These are phyloP conservation scores for Scolanthus callimorphus DNA, from an alignment of 92 coral and sea anemone genomes.

Conservation along the genomic window DNA sequence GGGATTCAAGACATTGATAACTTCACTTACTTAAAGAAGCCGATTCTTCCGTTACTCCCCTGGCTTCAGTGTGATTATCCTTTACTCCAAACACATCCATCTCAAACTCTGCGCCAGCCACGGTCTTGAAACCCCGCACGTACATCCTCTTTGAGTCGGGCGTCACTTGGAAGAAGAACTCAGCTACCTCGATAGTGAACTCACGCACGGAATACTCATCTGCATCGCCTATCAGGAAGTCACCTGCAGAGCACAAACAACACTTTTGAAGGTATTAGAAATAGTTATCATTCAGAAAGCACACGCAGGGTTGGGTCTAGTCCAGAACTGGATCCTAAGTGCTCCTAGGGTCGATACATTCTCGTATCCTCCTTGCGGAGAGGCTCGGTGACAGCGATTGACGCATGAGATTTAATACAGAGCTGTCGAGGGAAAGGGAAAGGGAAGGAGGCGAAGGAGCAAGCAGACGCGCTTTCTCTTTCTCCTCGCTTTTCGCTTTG, in stretches of 20 bases:
- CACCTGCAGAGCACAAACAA: constrained; percentile 42
- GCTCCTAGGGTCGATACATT: too few species aligned
- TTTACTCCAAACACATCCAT: constrained; percentile 27
- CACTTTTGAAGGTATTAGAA: not conserved
- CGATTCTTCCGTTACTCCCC: constrained; percentile 29
- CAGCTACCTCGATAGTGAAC: constrained; percentile 38
- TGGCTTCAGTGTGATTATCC: constrained; percentile 15
- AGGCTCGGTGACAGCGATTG: too few species aligned
- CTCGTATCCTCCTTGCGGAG: too few species aligned
- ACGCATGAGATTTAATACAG: too few species aligned
- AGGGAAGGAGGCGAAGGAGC: too few species aligned
- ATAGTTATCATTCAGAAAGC: not conserved
- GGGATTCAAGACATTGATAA: too few species aligned
- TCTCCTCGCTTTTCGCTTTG: too few species aligned
- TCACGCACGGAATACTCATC: constrained; percentile 35
- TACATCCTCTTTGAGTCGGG: constrained; percentile 34
- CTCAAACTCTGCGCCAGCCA: constrained; percentile 34
- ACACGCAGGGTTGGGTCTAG: too few species aligned
- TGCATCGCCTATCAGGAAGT: constrained; percentile 44
- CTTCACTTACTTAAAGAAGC: constrained; percentile 41
- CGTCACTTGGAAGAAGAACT: constrained; percentile 38
- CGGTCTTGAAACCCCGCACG: constrained; percentile 40
- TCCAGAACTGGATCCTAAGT: too few species aligned
- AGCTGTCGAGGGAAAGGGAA: too few species aligned
- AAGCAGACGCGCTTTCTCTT: too few species aligned